A percentile compares a stretch with the other conserved stretches of the same genome.
Evolutionary conservation across 2,888 invertebrate species (phyloP).

Genomic region (Lasius platythorax): DNA sequence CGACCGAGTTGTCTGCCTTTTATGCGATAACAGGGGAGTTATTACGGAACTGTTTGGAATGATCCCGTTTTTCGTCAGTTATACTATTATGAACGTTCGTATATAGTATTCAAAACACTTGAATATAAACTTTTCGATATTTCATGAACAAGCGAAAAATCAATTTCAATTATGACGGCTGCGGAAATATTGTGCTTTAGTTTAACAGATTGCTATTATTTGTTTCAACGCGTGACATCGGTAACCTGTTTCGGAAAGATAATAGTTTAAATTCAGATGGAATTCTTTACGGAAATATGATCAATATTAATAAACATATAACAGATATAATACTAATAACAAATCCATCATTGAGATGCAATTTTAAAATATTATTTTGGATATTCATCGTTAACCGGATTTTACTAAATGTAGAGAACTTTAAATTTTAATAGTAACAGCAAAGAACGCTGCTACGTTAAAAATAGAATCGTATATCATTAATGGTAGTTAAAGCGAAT

Average conservation of each 20-base stretch:
- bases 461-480: not conserved
- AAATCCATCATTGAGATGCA: not conserved
- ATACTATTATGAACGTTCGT: not conserved
- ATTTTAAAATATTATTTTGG: not conserved
- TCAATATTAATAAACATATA: not conserved
- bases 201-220: not conserved
- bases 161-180: not conserved
- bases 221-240: not conserved
- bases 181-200: not conserved
- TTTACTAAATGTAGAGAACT: not conserved
- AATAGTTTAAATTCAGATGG: not conserved
- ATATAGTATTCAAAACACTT: not conserved
- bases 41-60: not conserved
- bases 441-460: not conserved
- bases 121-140: not conserved
- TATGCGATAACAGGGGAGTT: not conserved
- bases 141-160: not conserved
- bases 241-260: not conserved
- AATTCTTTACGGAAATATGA: not conserved
- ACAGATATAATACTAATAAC: not conserved
- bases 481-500: not conserved
- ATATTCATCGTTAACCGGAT: not conserved
- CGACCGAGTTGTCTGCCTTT: not conserved
- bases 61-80: not conserved
- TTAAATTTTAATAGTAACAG: not conserved